Base-by-base conservation (phyloP, 2,888 invertebrate genomes). In the Seira sanloemensis region DNA sequence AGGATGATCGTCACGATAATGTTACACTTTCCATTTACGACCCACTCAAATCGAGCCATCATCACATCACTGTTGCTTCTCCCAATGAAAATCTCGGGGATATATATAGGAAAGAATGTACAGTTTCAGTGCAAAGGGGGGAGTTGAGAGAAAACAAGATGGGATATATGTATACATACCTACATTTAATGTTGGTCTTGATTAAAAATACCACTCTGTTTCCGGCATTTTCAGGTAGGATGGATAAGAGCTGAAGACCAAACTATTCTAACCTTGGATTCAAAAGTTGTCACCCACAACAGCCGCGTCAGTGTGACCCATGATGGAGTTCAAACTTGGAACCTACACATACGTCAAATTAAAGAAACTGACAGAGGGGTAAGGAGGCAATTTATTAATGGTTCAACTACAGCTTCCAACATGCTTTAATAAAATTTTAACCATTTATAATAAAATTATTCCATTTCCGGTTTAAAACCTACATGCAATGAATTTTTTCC, bases 201-300 rank as follows among this genome's bases (percentile, higher is more conserved):
- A 66, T 24, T 50, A 65, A 25, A 65, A 26, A 66, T 25, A n/a
- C n/a, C n/a, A n/a, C 18, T 74, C 54, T 67, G 50, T 74, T 80
- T 58, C 27, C 4, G 58, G 26, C 19, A 71, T 72, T 72, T 84
- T 23, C 68, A 97, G 97, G 96, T 97, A 80, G 97, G 96, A 65
- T 97, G 97, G 97, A 93, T 97, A 83, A 93, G 96, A 89, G 96
- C 96, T 9, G 96, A 97, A 91, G 97, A 97, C 92, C 96, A 97
- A 91, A 97, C 97, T n/a, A 95, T 97, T 54, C 93, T 97, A 78
- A 96, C 96, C 68, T 93, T 97, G 90, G 96, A 97, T 91, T 96
- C 95, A 86, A 94, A 95, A 88, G 95, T 96, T 4, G 96, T 97
- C 7, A 95, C 95, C 26, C 96, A 97, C 90, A 96, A 96, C 90